Percentiles rank a stretch among this genome's conserved stretches.
Conservation (phyloP, 2,113 vertebrate species). For the Bufo bufo region DNA sequence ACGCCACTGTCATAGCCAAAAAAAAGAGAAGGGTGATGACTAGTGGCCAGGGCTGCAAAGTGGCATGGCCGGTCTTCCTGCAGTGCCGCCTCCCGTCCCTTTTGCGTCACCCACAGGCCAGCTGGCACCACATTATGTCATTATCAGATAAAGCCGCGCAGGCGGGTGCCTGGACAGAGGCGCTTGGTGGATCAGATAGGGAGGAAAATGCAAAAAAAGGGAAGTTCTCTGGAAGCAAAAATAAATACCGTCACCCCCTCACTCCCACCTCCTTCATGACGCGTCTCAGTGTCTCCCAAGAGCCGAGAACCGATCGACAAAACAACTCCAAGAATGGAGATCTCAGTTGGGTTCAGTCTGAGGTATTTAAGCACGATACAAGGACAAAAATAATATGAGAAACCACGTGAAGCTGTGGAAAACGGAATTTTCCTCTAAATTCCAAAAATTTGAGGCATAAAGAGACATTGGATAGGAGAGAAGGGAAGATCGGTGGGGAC, state of each 20-base stretch:
- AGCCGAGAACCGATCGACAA: constrained; percentile 28
- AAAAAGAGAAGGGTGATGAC: not conserved
- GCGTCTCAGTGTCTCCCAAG: constrained; percentile 49
- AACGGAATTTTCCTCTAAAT: too few species aligned
- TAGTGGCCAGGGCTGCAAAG: not conserved
- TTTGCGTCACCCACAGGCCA: constrained; percentile 43
- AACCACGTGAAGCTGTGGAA: not conserved
- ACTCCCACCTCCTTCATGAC: constrained; percentile 5
- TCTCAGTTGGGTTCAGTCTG: constrained; percentile 12
- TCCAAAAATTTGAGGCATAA: not conserved
- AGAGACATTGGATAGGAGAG: not conserved
- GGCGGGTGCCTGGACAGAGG: constrained; percentile 55
- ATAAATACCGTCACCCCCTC: constrained; percentile 24
- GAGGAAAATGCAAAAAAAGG: constrained; percentile 53
- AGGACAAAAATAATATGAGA: not conserved
- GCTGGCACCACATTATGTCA: constrained; percentile 56
- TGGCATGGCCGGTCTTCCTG: not conserved
- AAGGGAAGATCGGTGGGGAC: too few species aligned
- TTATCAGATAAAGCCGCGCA: constrained; percentile 56
- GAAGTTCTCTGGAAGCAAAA: constrained; percentile 41
- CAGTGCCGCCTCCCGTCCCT: not conserved
- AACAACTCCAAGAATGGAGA: constrained; percentile 33
- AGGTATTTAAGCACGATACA: not conserved
- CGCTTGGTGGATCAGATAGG: constrained; percentile 48
- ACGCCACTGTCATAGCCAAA: not conserved